phyloP scores from a whole-genome alignment of 2,113 vertebrate genomes.

The Gnathonemus longibarbis region DNA sequence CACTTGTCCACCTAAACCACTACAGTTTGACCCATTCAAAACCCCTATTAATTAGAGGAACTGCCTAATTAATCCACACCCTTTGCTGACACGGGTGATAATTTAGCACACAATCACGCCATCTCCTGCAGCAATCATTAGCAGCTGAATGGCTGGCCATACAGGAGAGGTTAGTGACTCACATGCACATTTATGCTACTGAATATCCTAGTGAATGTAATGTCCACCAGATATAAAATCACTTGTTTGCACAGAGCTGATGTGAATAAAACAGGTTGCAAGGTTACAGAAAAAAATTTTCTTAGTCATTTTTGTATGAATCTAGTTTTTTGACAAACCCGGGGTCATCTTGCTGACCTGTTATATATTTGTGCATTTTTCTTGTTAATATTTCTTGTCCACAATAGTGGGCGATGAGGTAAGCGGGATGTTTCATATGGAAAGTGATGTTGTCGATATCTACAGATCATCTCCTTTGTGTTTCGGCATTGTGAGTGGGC shows the following conservation, averaged over 20 bases:
- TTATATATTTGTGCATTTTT: not conserved
- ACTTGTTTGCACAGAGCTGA: not conserved
- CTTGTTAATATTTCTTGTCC: not conserved
- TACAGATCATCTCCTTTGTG: not conserved
- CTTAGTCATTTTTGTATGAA: not conserved
- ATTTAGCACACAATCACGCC: not conserved
- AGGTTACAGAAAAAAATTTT: not conserved
- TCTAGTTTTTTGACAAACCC: not conserved
- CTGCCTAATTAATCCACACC: not conserved
- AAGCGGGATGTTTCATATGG: not conserved
- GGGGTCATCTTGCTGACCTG: not conserved
- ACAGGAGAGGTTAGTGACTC: not conserved
- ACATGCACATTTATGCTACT: not conserved
- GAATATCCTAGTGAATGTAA: not conserved
- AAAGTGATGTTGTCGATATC: not conserved
- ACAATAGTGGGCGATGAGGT: not conserved
- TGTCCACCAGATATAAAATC: not conserved
- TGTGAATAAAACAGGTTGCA: not conserved
- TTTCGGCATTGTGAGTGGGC: not conserved
- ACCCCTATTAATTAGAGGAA: not conserved
- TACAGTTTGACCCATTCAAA: not conserved
- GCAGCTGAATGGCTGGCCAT: not conserved
- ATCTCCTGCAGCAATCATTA: not conserved
- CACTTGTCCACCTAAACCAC: not conserved
- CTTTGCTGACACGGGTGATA: not conserved